Evolutionary conservation across 2,888 invertebrate genomes (phyloP), one percentile per base, ranked within the genome.

Genomic region (Dasysyrphus albostriatus): DNA sequence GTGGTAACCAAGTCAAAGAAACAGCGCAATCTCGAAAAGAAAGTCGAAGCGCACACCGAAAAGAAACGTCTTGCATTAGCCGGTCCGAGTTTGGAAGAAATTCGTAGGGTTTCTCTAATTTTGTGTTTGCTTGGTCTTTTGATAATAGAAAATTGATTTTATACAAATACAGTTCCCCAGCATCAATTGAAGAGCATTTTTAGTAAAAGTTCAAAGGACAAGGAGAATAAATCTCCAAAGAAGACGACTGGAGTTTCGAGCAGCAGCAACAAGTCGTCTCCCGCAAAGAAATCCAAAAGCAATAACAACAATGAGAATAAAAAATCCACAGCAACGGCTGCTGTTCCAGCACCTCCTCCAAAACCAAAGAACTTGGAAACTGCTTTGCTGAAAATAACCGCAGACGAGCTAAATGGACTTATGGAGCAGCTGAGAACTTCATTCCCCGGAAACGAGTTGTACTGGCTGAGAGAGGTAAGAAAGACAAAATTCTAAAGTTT

Each of bases 71-170:
- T 91, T 49, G 92, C 90, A 34, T 94, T 95, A 91, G 95, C 94
- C 92, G 94, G 94, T 65, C 95, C 95, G 34, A 96, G 96, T 94
- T 93, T 96, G 88, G 96, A 96, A 91, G 96, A 96, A 92, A 94
- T 96, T 90, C 93, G 96, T 96, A 93, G 94, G 96, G 94, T 89
- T 88, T 83, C 56, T 3, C 3, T 54, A 1, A 1, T 32, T 29
- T 29, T 54, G 5, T 6, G 5, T 14, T 29, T 32, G 6, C 4
- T 24, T 14, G 34, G 4, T 24, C 10, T 1, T 32, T 44, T 54
- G 16, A 54, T 24, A 9, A 3, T 7, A 37, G 67, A 37, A 24
- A 42, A 58, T 32, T 56, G 14, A 14, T 73, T 44, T 49, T 72
- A 42, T 14, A 65, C 44, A 61, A 24, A 90, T 93, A 80, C 90